Percentiles rank a stretch among this genome's conserved stretches.
These are phyloP conservation scores for Carassius carassius DNA, from an alignment of 2,113 vertebrate genomes.

Conservation along the genomic window DNA sequence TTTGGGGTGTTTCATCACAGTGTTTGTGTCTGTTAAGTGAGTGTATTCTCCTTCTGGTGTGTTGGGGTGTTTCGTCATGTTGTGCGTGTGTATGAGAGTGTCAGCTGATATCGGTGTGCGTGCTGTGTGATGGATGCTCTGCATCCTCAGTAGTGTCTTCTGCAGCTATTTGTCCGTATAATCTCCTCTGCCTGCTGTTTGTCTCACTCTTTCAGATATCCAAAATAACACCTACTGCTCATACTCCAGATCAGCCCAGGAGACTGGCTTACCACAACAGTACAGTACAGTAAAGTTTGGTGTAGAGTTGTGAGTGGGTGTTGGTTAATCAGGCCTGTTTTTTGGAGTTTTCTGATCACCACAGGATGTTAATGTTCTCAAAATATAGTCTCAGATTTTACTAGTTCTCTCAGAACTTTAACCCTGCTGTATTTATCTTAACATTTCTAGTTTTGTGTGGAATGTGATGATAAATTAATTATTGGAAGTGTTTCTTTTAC, in stretches of 20 bases:
- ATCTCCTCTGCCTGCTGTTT: slow-evolving; percentile 39
- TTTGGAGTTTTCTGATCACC: neutral
- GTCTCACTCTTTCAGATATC: neutral
- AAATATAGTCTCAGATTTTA: neutral
- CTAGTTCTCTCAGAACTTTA: no score
- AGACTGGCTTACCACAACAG: neutral
- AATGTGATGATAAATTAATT: no score
- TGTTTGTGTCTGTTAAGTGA: neutral
- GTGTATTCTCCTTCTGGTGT: neutral
- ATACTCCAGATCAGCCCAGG: no score
- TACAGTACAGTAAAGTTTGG: neutral
- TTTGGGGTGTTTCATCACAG: neutral
- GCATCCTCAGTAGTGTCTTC: slow-evolving; percentile 53
- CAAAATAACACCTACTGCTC: no score
- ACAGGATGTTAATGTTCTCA: neutral
- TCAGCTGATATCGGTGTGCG: neutral
- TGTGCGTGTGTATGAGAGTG: neutral
- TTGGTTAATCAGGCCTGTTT: slow-evolving; percentile 7
- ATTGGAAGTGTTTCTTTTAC: no score
- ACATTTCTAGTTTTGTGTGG: no score
- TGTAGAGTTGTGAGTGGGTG: neutral
- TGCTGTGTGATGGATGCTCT: slow-evolving; percentile 43
- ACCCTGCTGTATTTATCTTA: no score
- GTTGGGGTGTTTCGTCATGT: slow-evolving; percentile 16
- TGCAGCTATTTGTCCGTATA: slow-evolving; percentile 51